A percentile compares a stretch with the other conserved stretches of the same genome.
Conservation (phyloP, 2,113 vertebrate species). For the Mesoclemmys tuberculata region DNA sequence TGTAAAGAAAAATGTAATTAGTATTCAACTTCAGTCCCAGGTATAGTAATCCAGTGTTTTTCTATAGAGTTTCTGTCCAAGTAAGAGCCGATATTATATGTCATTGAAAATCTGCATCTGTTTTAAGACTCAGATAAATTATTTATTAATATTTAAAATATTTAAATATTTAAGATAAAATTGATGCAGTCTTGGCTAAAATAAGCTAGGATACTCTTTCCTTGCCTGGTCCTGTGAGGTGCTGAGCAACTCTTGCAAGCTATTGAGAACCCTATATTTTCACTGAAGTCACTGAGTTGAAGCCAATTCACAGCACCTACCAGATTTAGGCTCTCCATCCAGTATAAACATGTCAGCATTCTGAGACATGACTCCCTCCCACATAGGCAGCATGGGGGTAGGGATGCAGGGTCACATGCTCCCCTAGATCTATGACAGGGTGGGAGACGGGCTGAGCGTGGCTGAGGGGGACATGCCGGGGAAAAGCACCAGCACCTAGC, state of each 20-base stretch:
- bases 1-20: constrained; percentile 8
- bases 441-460: not conserved
- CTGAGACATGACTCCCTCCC: not conserved
- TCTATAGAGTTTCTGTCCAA: constrained; percentile 20
- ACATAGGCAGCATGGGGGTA: not conserved
- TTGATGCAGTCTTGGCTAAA: constrained; percentile 32
- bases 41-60: constrained; percentile 1
- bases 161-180: no score
- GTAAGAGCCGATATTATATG: constrained; percentile 21
- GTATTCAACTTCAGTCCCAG: constrained; percentile 27
- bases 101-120: constrained; percentile 22
- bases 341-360: not conserved
- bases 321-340: not conserved
- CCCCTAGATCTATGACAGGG: not conserved
- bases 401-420: not conserved
- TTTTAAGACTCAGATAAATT: constrained; percentile 28
- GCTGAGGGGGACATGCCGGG: not conserved
- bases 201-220: not conserved
- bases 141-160: no score
- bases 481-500: not conserved
- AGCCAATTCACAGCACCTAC: not conserved
- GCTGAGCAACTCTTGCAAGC: not conserved
- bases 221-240: not conserved
- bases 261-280: not conserved
- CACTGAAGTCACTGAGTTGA: not conserved